Percentiles rank a stretch among this genome's conserved stretches.
These are phyloP conservation scores for Drosophila paramelanica DNA, from an alignment of 2,888 invertebrate genomes.

Conservation along the genomic window DNA sequence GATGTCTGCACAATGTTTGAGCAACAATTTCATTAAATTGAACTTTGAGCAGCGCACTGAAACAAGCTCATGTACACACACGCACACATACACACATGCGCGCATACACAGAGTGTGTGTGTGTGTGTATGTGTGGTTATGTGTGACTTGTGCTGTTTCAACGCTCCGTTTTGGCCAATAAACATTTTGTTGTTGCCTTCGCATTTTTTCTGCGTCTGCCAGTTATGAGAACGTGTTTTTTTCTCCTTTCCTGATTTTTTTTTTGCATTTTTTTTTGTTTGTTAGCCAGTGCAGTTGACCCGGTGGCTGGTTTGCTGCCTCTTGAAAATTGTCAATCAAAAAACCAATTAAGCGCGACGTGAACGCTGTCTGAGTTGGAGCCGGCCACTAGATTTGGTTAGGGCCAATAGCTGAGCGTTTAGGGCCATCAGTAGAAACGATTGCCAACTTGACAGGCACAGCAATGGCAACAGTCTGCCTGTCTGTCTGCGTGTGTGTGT, in stretches of 20 bases:
- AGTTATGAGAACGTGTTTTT: slow-evolving; percentile 59
- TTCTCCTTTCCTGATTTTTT: slow-evolving; percentile 10
- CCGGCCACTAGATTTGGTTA: slow-evolving; percentile 38
- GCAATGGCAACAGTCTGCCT: slow-evolving; percentile 5
- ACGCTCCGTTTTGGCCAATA: slow-evolving; percentile 58
- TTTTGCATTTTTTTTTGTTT: slow-evolving; percentile 12
- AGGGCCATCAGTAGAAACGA: slow-evolving; percentile 42
- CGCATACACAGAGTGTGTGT: background rate
- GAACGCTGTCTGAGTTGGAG: slow-evolving; percentile 44
- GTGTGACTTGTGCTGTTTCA: slow-evolving; percentile 33
- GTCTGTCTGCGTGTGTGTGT: background rate
- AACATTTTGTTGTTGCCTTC: slow-evolving; percentile 54
- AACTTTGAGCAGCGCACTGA: slow-evolving; percentile 14
- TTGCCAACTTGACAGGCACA: slow-evolving; percentile 31
- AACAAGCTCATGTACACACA: background rate
- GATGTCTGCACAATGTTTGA: slow-evolving; percentile 36
- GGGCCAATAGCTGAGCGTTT: slow-evolving; percentile 48
- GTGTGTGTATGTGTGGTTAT: background rate
- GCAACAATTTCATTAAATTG: slow-evolving; percentile 54
- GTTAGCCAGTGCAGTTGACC: slow-evolving; percentile 13
- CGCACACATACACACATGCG: background rate
- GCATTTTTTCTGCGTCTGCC: slow-evolving; percentile 44
- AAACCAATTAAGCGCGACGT: slow-evolving; percentile 79
- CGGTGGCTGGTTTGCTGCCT: slow-evolving; percentile 24
- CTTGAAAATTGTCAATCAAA: slow-evolving; percentile 83